A percentile compares a stretch with the other conserved stretches of the same genome.
These are phyloP conservation scores for Platycercus adscitus DNA, from an alignment of 2,113 vertebrate genomes.

Conservation along the genomic window DNA sequence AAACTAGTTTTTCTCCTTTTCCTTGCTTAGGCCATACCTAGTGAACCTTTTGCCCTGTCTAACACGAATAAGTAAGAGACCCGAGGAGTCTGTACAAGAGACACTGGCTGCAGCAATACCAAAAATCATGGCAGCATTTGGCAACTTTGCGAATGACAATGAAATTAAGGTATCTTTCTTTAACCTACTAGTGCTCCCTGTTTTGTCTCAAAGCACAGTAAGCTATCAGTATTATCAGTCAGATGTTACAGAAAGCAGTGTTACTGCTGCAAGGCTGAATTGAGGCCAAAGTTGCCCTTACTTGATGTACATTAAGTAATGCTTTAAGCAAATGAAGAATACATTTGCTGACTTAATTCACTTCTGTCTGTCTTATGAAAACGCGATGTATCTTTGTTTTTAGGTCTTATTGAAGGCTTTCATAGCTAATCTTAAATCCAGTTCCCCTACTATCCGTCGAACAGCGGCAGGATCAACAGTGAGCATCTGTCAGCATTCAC, in stretches of 20 bases:
- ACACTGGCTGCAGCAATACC: conserved; percentile 90
- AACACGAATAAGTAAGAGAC: conserved; percentile 89
- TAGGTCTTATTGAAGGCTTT: conserved; percentile 94
- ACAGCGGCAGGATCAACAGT: conserved; percentile 91
- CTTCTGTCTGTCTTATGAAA: background rate
- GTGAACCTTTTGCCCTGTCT: conserved; percentile 96
- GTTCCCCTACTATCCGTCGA: conserved; percentile 90
- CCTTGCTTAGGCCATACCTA: conserved; percentile 84
- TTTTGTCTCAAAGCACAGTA: background rate
- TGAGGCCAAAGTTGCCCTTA: background rate
- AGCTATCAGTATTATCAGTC: background rate
- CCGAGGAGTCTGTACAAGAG: conserved; percentile 94
- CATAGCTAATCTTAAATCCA: conserved; percentile 91
- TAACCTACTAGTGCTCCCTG: background rate
- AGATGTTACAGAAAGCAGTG: background rate
- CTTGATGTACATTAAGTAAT: background rate
- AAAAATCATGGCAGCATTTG: conserved; percentile 93
- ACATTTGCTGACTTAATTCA: background rate
- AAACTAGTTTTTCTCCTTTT: background rate
- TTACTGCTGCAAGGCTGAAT: background rate
- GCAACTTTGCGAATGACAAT: conserved; percentile 94
- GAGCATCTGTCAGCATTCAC: conserved; percentile 91
- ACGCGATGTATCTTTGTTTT: background rate
- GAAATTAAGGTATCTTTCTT: conserved; percentile 90
- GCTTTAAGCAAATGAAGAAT: background rate